Evolutionary conservation across 2,888 invertebrate genomes (phyloP).

Genomic region (Sinopyrophorus schimmeli): DNA sequence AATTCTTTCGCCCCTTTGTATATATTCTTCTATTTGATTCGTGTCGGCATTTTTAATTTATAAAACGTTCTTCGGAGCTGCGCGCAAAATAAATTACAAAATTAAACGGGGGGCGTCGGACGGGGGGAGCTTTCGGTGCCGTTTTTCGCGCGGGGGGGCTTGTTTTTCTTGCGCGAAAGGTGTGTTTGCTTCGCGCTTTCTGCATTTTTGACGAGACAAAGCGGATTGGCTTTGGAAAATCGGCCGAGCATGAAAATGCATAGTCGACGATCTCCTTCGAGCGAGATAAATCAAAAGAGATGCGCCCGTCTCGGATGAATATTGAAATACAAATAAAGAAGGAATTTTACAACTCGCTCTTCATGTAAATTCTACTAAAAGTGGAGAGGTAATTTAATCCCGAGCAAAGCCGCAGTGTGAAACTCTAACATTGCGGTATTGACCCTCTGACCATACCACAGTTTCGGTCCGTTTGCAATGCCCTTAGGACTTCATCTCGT

Average conservation of each 20-base stretch:
- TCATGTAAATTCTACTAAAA: constrained; percentile 26
- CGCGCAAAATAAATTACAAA: constrained; percentile 15
- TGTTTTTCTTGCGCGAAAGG: too few species aligned
- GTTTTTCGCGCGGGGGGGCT: too few species aligned
- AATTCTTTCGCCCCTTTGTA: constrained; percentile 33
- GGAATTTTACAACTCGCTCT: constrained; percentile 19
- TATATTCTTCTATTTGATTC: constrained; percentile 34
- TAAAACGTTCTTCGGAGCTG: constrained; percentile 24
- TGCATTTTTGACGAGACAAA: constrained; percentile 13
- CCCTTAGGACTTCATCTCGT: constrained; percentile 31
- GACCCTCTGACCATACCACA: constrained; percentile 39
- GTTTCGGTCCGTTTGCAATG: constrained; percentile 31
- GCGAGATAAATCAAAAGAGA: constrained; percentile 10
- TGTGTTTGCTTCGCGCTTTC: not conserved
- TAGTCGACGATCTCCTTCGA: constrained; percentile 15
- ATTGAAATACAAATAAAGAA: constrained; percentile 17
- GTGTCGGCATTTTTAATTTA: constrained; percentile 39
- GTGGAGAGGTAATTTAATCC: constrained; percentile 34
- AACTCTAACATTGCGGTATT: constrained; percentile 41
- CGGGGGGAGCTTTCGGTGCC: too few species aligned
- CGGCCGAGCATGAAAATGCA: constrained; percentile 7
- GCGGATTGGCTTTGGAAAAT: constrained; percentile 4
- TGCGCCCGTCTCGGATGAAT: constrained; percentile 5
- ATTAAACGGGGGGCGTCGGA: constrained; percentile 2
- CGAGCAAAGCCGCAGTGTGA: constrained; percentile 35